Evolutionary conservation across 1,140 invertebrate species (phyloP).

Genomic region (Oryctes rhinoceros): DNA sequence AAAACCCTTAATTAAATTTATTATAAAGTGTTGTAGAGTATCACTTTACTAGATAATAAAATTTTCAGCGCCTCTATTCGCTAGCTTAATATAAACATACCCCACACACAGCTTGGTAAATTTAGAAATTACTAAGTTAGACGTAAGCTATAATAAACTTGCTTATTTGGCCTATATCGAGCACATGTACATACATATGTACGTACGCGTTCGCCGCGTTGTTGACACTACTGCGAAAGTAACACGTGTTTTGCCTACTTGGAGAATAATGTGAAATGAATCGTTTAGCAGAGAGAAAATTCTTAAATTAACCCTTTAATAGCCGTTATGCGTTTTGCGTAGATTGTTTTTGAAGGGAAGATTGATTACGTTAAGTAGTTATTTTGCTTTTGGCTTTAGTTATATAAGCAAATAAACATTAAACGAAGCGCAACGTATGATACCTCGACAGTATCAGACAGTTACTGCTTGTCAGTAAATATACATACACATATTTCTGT

Average conservation of each 20-base stretch:
- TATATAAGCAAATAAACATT: no score
- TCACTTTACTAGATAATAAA: constrained; percentile 19
- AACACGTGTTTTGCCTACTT: not conserved
- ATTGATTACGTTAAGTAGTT: no score
- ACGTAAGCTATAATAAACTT: constrained; percentile 4
- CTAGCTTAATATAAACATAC: constrained; percentile 9
- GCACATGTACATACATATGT: not conserved
- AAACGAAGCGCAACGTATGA: no score
- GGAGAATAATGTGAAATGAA: not conserved
- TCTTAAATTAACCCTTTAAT: no score
- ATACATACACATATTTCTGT: no score
- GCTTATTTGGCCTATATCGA: constrained; percentile 15
- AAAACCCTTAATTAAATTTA: constrained; percentile 3
- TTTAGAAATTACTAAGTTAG: constrained; percentile 11
- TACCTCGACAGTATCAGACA: no score
- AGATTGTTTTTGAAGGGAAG: no score
- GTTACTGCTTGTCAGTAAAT: no score
- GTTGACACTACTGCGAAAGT: constrained; percentile 15
- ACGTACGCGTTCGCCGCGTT: not conserved
- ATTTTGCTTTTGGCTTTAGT: no score
- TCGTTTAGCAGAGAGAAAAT: not conserved
- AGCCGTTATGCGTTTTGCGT: no score
- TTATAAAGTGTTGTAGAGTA: not conserved
- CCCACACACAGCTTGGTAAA: constrained; percentile 4
- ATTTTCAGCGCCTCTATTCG: constrained; percentile 8